These are phyloP conservation scores for Dendroctonus ponderosae DNA, from an alignment of 1,140 invertebrate species.

Conservation along the genomic window DNA sequence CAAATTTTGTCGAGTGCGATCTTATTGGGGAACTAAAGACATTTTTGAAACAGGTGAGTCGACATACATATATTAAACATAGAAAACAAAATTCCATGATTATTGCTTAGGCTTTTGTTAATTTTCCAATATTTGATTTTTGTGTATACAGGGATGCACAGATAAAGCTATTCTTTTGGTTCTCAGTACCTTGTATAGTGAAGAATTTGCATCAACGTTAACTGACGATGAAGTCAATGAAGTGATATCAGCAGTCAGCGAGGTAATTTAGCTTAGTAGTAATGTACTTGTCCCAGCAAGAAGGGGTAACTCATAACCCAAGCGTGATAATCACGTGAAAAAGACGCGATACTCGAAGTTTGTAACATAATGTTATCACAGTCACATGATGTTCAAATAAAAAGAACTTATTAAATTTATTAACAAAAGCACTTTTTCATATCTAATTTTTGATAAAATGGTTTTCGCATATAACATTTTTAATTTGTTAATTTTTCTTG, in stretches of 20 bases:
- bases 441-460: too few species aligned
- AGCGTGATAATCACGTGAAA: too few species aligned
- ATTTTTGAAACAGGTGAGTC: slow-evolving; percentile 35
- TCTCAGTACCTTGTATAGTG: neutral
- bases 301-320: too few species aligned
- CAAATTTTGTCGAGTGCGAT: slow-evolving; percentile 34
- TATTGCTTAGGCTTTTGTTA: neutral
- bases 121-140: neutral
- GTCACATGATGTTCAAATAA: too few species aligned
- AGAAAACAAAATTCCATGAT: neutral
- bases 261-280: too few species aligned
- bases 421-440: too few species aligned
- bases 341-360: too few species aligned
- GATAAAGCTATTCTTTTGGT: neutral
- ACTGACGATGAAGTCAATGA: slow-evolving; percentile 29
- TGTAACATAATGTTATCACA: too few species aligned
- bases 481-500: too few species aligned
- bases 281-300: too few species aligned
- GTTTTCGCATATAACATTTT: too few species aligned
- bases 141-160: neutral
- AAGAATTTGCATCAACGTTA: slow-evolving; percentile 10
- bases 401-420: too few species aligned
- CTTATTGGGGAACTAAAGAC: slow-evolving; percentile 32
- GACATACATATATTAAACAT: neutral
- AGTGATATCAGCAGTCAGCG: neutral